Evolutionary conservation across 1,140 invertebrate genomes (phyloP).

Genomic region (Scaptodrosophila lebanonensis): DNA sequence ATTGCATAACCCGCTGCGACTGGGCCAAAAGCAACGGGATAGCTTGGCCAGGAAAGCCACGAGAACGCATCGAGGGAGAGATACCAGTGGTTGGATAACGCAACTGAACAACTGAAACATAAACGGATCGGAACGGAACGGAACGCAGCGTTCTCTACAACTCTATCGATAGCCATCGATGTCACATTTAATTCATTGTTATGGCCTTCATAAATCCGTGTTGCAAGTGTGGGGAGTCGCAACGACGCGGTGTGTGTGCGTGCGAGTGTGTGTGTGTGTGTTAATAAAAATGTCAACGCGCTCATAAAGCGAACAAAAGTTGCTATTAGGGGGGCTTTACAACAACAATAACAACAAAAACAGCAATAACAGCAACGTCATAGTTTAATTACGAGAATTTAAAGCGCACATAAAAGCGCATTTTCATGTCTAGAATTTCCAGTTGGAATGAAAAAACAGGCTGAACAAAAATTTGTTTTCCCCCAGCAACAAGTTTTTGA

Average conservation of each 20-base stretch:
- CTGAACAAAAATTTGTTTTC: too few species aligned
- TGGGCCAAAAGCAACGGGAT: slow-evolving; percentile 56
- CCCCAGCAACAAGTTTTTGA: too few species aligned
- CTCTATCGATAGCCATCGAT: slow-evolving; percentile 72
- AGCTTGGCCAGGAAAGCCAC: too few species aligned
- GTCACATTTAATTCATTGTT: slow-evolving; percentile 75
- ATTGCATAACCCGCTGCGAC: slow-evolving; percentile 59
- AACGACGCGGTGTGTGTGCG: slow-evolving; percentile 11
- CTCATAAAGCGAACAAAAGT: slow-evolving; percentile 59
- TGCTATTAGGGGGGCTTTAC: slow-evolving; percentile 43
- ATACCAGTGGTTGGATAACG: too few species aligned
- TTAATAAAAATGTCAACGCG: slow-evolving; percentile 74
- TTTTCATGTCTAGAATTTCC: slow-evolving; percentile 37
- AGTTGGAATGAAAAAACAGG: slow-evolving; percentile 4
- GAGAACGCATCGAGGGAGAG: too few species aligned
- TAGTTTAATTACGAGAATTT: slow-evolving; percentile 50
- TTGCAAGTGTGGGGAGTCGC: slow-evolving; percentile 4
- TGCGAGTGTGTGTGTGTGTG: slow-evolving; percentile 15
- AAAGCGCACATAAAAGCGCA: slow-evolving; percentile 64
- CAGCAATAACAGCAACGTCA: not conserved
- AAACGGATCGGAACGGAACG: slow-evolving; percentile 42
- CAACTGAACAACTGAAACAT: slow-evolving; percentile 24
- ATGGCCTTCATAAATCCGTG: slow-evolving; percentile 69
- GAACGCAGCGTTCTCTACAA: slow-evolving; percentile 22
- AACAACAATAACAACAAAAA: too few species aligned